Base-by-base conservation (phyloP, 1,140 invertebrate genomes). In the Brachionus sp. region DNA sequence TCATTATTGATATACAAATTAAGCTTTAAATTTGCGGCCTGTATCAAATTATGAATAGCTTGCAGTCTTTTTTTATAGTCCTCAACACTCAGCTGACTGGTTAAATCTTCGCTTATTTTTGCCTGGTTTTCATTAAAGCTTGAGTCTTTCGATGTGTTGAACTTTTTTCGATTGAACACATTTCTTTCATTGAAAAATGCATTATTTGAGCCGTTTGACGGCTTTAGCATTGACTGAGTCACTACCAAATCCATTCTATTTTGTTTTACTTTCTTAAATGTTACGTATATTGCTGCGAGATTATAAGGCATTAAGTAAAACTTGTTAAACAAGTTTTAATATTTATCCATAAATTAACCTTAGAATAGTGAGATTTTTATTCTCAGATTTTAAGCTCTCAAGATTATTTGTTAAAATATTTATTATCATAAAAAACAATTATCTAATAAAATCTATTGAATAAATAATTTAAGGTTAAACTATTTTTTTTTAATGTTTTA, bases 1-100 rank as follows among this genome's bases (percentile, higher is more conserved):
- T 80, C 77, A 66, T 66, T 62, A 29, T 80, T 80, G n/a, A 80
- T 35, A 80, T 62, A 80, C 9, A 62, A 62, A 62, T 80, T 80
- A 35, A 80, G 50, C 39, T 80, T 80, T 62, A 62, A 23, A 33
- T 80, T 80, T 7, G 77, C 77, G 4, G 77, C 23, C 42, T 80
- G 19, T 23, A 80, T 80, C 3, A 80, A 50, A 66, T 66, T 57
- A n/a, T 62, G 46, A 39, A 80, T 35, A 5, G 35, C 46, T 62
- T 23, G n/a, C 12, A 62, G 35, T 35, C 57, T 19, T 23, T 80
- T 66, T 4, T 42, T 42, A n/a, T 62, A 62, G 16, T 80, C 39
- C 13, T 57, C 77, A 10, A 62, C 77, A 39, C 66, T 70, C 0
- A 66, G 4, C 10, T 66, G 25, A n/a, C 64, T 37, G 5, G 37